Conservation (phyloP, 2,888 invertebrate genomes). For the Meta bourneti region DNA sequence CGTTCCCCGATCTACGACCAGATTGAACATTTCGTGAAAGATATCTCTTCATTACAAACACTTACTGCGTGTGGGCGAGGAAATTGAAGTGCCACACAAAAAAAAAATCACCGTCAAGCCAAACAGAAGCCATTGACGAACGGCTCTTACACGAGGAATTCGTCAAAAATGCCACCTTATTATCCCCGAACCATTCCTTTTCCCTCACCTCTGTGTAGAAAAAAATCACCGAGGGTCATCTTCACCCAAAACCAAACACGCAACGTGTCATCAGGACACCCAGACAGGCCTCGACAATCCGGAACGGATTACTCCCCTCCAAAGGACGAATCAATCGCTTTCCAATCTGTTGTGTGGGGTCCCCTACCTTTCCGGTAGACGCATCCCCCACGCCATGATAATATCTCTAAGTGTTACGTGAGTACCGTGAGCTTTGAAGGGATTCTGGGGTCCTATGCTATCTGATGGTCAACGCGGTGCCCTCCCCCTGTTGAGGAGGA, state of each 20-base stretch:
- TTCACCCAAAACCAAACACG: slow-evolving; percentile 22
- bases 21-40: background rate
- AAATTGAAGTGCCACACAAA: background rate
- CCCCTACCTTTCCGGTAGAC: slow-evolving; percentile 14
- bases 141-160: slow-evolving; percentile 7
- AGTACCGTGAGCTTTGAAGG: slow-evolving; percentile 49
- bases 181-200: background rate
- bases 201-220: background rate
- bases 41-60: background rate
- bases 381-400: slow-evolving; percentile 39
- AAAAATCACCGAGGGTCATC: slow-evolving; percentile 10
- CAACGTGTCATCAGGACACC: slow-evolving; percentile 18
- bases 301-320: slow-evolving; percentile 30
- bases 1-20: no score
- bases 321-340: slow-evolving; percentile 56
- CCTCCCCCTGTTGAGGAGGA: background rate
- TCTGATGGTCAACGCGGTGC: slow-evolving; percentile 44
- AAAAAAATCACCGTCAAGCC: background rate
- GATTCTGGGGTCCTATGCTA: slow-evolving; percentile 51
- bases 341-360: slow-evolving; percentile 43
- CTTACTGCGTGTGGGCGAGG: background rate
- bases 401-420: slow-evolving; percentile 73
- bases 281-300: slow-evolving; percentile 24
- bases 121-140: background rate
- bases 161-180: background rate